A percentile compares a stretch with the other conserved stretches of the same genome.
phyloP scores from a whole-genome alignment of 2,113 vertebrate species.

The Anarrhichthys ocellatus region DNA sequence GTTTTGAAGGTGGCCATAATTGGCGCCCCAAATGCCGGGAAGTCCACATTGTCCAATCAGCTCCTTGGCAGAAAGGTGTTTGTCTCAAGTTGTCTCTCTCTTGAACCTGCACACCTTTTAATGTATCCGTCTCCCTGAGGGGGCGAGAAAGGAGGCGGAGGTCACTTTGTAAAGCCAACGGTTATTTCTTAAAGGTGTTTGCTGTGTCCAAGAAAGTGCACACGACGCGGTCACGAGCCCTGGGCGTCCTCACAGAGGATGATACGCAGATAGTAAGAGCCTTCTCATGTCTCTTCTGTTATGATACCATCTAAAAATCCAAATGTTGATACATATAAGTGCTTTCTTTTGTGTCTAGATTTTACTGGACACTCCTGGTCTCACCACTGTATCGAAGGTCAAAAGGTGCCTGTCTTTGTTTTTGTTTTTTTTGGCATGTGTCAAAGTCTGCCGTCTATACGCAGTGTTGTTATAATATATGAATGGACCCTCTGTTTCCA shows the following conservation, averaged over 20 bases:
- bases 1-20: conserved; percentile 90
- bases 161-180: background rate
- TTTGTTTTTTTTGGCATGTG: background rate
- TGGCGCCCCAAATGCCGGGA: conserved; percentile 94
- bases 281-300: background rate
- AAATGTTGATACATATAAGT: background rate
- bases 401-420: conserved; percentile 87
- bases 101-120: background rate
- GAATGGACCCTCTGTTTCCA: conserved; percentile 34
- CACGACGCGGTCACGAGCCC: conserved; percentile 89
- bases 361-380: conserved; percentile 94
- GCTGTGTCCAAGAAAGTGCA: conserved; percentile 96
- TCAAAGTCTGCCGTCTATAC: background rate
- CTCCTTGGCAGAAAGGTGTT: conserved; percentile 93
- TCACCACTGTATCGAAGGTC: conserved; percentile 87
- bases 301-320: background rate
- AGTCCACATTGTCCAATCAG: conserved; percentile 94
- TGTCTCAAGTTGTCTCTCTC: background rate
- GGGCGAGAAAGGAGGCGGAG: background rate
- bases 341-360: conserved; percentile 79
- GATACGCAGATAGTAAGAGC: conserved; percentile 89
- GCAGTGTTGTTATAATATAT: background rate
- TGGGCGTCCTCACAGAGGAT: conserved; percentile 87
- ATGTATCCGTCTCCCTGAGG: background rate
- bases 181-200: conserved; percentile 87